Base-by-base conservation (phyloP, 2,888 invertebrate species). In the Abrostola tripartita region DNA sequence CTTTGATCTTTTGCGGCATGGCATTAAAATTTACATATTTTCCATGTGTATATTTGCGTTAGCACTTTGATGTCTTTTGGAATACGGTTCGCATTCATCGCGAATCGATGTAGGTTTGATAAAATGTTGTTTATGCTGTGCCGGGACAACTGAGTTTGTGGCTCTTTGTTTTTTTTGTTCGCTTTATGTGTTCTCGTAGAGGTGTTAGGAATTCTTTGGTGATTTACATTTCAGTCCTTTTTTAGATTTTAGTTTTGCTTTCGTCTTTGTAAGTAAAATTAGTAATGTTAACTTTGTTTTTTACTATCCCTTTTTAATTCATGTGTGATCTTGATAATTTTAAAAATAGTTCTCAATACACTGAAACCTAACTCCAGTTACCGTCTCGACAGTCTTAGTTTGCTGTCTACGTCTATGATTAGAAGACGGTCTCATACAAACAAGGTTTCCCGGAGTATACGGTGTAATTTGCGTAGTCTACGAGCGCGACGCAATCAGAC, bases 1-100 rank as follows among this genome's bases (percentile, higher is more conserved):
- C 94, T 94, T 93, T 94, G 93, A 94, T 94, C 91, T 91, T 79
- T 75, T 47, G 14, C 67, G 56, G 80, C 74, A 85, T 81, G 85
- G 88, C 85, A 89, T 92, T 92, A 90, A 86, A 91, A 94, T 94
- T 94, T 93, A 93, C 94, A 94, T 94, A 93, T 90, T 90, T 91
- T 86, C 88, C 79, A 78, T 79, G 74, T 71, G 61, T 72, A 86
- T 88, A 89, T 93, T 92, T 89, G 87, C 82, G 69, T 87, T 86
- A 78, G 81, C 82, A 83, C 92, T 94, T 94, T 93, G 93, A 93
- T 92, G 90, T 92, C 84, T 87, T 87, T 88, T 87, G 81, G 85
- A 81, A 84, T 85, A 88, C 73, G 86, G 85, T 84, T 85, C 75
- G 81, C 81, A 82, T 86, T 82, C 76, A 74, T 71, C 60, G 68